These are phyloP conservation scores for Pachycephus smyrnensis DNA, from an alignment of 2,888 invertebrate genomes.

Conservation along the genomic window DNA sequence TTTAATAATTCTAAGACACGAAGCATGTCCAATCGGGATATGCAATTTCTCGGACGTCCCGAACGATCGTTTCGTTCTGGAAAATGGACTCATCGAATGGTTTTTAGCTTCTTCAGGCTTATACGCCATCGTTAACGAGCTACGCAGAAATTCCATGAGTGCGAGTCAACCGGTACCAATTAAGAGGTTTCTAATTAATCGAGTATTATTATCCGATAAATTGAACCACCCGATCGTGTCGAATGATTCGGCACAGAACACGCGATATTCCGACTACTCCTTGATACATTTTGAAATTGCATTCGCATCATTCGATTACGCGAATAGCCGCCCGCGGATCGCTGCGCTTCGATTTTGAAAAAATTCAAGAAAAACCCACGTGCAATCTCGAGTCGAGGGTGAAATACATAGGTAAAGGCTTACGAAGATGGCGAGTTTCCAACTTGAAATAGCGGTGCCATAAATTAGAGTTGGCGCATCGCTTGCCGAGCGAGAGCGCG, in stretches of 20 bases:
- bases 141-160: background rate
- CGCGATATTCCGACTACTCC: background rate
- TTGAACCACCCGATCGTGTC: constrained; percentile 13
- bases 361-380: background rate
- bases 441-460: constrained; percentile 49
- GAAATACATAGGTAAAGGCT: background rate
- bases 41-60: background rate
- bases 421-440: constrained; percentile 29
- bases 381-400: background rate
- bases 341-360: background rate
- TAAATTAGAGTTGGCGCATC: constrained; percentile 46
- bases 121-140: background rate
- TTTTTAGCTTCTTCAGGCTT: background rate
- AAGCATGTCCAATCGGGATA: background rate
- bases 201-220: constrained; percentile 21
- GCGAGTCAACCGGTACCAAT: constrained; percentile 15
- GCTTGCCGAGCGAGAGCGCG: constrained; percentile 28
- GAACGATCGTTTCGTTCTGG: background rate
- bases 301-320: background rate
- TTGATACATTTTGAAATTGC: background rate
- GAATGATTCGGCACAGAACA: background rate
- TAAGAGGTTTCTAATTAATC: constrained; percentile 16
- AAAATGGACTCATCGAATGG: background rate
- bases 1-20: background rate
- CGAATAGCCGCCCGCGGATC: background rate